Percentiles rank a stretch among this genome's conserved stretches.
Conservation (phyloP, 2,888 invertebrate species). For the Nephrocerus scutellatus region DNA sequence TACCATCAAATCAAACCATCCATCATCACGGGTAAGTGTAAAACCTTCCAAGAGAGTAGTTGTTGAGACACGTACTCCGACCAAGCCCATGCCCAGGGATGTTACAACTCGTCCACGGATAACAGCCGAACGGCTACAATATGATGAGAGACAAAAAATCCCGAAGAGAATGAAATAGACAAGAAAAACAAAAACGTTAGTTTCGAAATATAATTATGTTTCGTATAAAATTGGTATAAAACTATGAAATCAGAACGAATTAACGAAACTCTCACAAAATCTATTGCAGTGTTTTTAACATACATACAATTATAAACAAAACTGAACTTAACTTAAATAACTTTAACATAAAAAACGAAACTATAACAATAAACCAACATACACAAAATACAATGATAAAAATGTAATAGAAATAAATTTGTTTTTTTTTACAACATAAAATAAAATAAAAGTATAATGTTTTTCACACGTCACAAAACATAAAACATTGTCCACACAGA, state of each 20-base stretch:
- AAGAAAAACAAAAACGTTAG: constrained; percentile 26
- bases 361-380: too few relatives aligned
- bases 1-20: constrained; percentile 96
- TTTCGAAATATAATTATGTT: constrained; percentile 23
- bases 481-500: constrained; percentile 43
- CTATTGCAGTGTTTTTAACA: too few relatives aligned
- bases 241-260: too few relatives aligned
- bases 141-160: constrained; percentile 18
- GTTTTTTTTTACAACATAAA: too few relatives aligned
- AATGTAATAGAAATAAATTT: too few relatives aligned
- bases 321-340: too few relatives aligned
- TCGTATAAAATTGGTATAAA: too few relatives aligned
- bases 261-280: too few relatives aligned
- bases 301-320: too few relatives aligned
- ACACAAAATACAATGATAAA: too few relatives aligned
- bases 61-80: constrained; percentile 93
- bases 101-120: constrained; percentile 92
- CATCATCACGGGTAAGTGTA: constrained; percentile 84
- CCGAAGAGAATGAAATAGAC: constrained; percentile 24
- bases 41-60: constrained; percentile 93
- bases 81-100: constrained; percentile 83
- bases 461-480: constrained; percentile 44
- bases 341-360: too few relatives aligned
- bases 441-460: constrained; percentile 26
- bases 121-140: constrained; percentile 91